These are phyloP conservation scores for Microctonus brassicae DNA, from an alignment of 2,888 invertebrate species.

Conservation along the genomic window DNA sequence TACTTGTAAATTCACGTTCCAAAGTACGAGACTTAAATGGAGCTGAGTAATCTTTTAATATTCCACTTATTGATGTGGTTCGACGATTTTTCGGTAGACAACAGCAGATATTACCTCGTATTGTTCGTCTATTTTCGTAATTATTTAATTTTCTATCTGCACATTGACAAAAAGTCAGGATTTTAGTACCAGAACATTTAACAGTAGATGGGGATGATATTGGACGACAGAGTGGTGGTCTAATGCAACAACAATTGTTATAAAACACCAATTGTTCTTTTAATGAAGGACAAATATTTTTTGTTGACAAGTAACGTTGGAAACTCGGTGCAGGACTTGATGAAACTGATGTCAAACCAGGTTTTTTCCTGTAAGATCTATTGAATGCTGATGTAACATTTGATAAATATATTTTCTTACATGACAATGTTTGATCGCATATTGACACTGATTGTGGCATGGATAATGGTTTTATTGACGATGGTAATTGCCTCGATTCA, in stretches of 20 bases:
- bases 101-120: background rate
- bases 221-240: background rate
- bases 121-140: background rate
- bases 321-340: slow-evolving; percentile 49
- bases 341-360: too few species aligned
- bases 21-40: slow-evolving; percentile 46
- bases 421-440: slow-evolving; percentile 10
- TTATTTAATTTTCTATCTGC: background rate
- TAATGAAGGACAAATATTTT: slow-evolving; percentile 44
- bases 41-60: slow-evolving; percentile 40
- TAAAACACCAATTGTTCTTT: slow-evolving; percentile 42
- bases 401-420: slow-evolving; percentile 19
- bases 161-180: slow-evolving; percentile 22
- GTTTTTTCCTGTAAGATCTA: too few species aligned
- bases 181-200: background rate
- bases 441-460: slow-evolving; percentile 13
- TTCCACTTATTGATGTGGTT: background rate
- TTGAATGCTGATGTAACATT: slow-evolving; percentile 20
- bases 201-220: background rate
- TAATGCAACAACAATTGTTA: slow-evolving; percentile 23
- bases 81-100: background rate
- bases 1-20: slow-evolving; percentile 52
- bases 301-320: slow-evolving; percentile 45
- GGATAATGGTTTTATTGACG: background rate
- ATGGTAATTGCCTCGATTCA: slow-evolving; percentile 33